These are phyloP conservation scores for Glareola pratincola DNA, from an alignment of 2,113 vertebrate genomes.

Conservation along the genomic window DNA sequence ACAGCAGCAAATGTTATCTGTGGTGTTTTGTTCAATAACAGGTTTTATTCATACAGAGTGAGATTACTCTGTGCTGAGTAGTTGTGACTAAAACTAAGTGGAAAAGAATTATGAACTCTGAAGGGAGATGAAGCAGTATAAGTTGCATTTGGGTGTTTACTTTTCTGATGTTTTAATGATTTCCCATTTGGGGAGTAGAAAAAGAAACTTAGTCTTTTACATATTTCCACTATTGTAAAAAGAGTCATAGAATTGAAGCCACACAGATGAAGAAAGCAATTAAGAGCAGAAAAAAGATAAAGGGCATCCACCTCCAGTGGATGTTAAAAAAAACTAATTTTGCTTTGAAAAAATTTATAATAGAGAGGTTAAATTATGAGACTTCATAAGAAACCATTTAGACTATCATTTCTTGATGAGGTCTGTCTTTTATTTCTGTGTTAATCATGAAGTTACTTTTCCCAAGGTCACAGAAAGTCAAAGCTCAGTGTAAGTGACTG, in stretches of 20 bases:
- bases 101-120: background rate
- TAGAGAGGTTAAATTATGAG: background rate
- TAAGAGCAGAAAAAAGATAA: background rate
- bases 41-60: background rate
- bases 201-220: background rate
- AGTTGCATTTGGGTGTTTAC: background rate
- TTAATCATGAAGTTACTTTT: slow-evolving; percentile 8
- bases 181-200: background rate
- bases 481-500: background rate
- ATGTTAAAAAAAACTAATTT: background rate
- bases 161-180: background rate
- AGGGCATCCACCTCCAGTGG: background rate
- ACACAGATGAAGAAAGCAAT: background rate
- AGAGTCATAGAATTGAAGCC: background rate
- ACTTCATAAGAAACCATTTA: background rate
- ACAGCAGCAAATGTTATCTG: background rate
- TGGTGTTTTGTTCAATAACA: background rate
- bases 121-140: background rate
- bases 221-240: background rate
- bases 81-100: background rate
- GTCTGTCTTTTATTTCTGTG: background rate
- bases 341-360: background rate
- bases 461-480: background rate
- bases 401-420: background rate
- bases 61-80: background rate